These are phyloP conservation scores for Hyperoplus lanceolatus DNA, from an alignment of 2,797 vertebrate species.

Conservation along the genomic window DNA sequence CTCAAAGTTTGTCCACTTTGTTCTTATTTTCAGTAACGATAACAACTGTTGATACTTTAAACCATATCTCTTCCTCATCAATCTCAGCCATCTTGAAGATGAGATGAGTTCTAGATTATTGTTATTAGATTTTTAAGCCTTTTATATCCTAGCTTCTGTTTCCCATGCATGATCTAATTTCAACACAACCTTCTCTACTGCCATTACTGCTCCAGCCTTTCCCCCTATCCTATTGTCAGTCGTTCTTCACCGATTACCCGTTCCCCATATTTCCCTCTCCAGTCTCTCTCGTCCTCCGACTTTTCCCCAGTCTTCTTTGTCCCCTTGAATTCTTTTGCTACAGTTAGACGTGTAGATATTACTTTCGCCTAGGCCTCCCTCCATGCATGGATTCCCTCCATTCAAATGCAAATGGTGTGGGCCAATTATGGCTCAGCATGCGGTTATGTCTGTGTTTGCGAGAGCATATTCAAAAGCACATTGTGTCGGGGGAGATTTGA, in stretches of 20 bases:
- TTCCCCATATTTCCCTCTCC: background rate
- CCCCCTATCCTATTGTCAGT: conserved; percentile 26
- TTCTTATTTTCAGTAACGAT: background rate
- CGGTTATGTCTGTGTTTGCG: conserved; percentile 77
- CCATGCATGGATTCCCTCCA: conserved; percentile 66
- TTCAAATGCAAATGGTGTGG: conserved; percentile 84
- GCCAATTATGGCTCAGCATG: conserved; percentile 80
- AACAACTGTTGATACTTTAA: background rate
- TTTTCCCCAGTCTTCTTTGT: conserved; percentile 2
- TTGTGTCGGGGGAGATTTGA: conserved; percentile 69
- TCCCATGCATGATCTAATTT: background rate
- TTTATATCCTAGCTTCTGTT: conserved; percentile 17
- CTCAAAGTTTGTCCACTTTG: background rate
- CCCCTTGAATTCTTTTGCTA: conserved; percentile 16
- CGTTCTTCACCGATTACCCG: background rate
- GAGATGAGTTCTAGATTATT: background rate
- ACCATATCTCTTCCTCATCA: conserved; percentile 18
- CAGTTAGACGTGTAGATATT: conserved; percentile 48
- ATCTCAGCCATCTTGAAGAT: conserved; percentile 50
- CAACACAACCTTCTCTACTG: background rate
- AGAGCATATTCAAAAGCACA: conserved; percentile 75
- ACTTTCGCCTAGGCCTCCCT: conserved; percentile 29
- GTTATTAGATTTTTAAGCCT: conserved; percentile 5
- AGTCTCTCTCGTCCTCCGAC: background rate
- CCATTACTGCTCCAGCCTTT: conserved; percentile 17